Percentiles rank a stretch among this genome's conserved stretches.
These are phyloP conservation scores for Drosophila macrospina DNA, from an alignment of 2,888 invertebrate species.

Conservation along the genomic window DNA sequence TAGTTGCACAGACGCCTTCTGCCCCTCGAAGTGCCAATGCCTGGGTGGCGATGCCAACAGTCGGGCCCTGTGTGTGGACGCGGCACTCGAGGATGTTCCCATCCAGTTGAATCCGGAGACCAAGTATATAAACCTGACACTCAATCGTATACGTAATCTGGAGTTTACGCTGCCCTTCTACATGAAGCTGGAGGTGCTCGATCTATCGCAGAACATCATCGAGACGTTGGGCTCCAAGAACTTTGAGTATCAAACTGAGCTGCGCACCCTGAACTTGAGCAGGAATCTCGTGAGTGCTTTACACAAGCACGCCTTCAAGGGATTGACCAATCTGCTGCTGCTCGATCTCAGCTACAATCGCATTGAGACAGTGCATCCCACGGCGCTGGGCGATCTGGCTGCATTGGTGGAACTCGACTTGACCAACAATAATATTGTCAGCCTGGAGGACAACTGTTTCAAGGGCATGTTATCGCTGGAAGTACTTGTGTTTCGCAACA, in stretches of 20 bases:
- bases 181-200: conserved; percentile 91
- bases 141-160: conserved; percentile 92
- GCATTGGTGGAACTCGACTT: conserved; percentile 91
- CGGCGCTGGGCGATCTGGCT: conserved; percentile 92
- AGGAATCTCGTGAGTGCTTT: conserved; percentile 90
- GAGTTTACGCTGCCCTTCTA: conserved; percentile 93
- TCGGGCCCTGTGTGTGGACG: conserved; percentile 91
- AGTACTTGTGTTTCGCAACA: conserved; percentile 91
- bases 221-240: conserved; percentile 92
- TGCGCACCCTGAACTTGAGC: conserved; percentile 92
- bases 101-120: conserved; percentile 95
- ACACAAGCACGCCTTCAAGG: conserved; percentile 91
- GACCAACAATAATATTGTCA: conserved; percentile 91
- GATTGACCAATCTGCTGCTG: conserved; percentile 88
- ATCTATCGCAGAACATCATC: conserved; percentile 93
- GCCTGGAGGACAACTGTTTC: conserved; percentile 90
- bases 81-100: conserved; percentile 93
- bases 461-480: conserved; percentile 89
- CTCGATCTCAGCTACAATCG: conserved; percentile 92
- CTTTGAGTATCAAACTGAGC: conserved; percentile 91
- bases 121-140: conserved; percentile 92
- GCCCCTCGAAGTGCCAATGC: conserved; percentile 93
- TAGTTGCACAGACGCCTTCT: conserved; percentile 85
- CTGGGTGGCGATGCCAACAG: conserved; percentile 89
- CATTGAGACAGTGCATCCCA: conserved; percentile 90